A percentile compares a stretch with the other conserved stretches of the same genome.
Conservation (phyloP, 2,113 vertebrate species). For the Pseudorectes ferrugineus region DNA sequence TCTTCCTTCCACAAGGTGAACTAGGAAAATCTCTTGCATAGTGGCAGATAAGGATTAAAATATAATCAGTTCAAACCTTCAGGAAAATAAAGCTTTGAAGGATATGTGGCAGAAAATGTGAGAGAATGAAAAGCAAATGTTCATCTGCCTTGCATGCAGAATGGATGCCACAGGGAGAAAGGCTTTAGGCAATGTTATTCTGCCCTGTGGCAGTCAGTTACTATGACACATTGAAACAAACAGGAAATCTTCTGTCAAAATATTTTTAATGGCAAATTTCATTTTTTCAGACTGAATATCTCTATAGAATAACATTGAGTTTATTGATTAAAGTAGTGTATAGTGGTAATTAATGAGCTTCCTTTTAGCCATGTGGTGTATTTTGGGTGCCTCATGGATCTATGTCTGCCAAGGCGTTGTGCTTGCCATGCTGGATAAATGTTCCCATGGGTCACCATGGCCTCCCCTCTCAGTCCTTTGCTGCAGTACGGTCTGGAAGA, state of each 20-base stretch:
- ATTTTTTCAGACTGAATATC: neutral
- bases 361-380: neutral
- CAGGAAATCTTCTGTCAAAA: conserved; percentile 27
- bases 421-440: neutral
- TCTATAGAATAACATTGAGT: neutral
- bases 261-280: conserved; percentile 25
- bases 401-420: neutral
- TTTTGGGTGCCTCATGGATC: neutral
- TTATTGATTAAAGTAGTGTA: neutral
- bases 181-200: conserved; percentile 24
- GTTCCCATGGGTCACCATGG: neutral
- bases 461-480: neutral
- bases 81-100: conserved; percentile 7
- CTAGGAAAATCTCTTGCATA: neutral
- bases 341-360: neutral
- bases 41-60: conserved; percentile 7
- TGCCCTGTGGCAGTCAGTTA: conserved; percentile 20
- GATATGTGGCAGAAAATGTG: conserved; percentile 2
- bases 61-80: neutral
- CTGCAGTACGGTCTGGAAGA: neutral
- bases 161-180: conserved; percentile 11
- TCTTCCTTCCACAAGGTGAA: neutral
- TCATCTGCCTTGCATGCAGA: conserved; percentile 24
- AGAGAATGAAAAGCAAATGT: neutral
- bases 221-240: conserved; percentile 3